Percentiles rank a stretch among this genome's conserved stretches.
Conservation (phyloP, 2,888 invertebrate genomes). For the Aelia acuminata region DNA sequence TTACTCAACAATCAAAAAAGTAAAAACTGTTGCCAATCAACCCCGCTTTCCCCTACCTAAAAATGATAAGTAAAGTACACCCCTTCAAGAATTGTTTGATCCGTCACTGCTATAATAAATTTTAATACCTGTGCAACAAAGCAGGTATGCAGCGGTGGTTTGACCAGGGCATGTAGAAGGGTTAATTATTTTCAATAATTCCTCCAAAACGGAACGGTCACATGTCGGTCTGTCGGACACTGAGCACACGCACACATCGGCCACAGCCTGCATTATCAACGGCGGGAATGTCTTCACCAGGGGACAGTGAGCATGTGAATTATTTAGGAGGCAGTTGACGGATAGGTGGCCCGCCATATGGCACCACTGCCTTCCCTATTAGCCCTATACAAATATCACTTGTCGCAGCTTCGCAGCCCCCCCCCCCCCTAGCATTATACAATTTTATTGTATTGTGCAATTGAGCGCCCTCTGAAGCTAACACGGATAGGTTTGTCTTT, state of each 20-base stretch:
- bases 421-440: too few relatives aligned
- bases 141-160: not conserved
- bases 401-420: not conserved
- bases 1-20: too few relatives aligned
- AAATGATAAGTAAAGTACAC: too few relatives aligned
- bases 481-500: conserved; percentile 17
- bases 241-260: not conserved
- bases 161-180: not conserved
- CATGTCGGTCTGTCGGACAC: not conserved
- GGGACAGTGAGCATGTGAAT: not conserved
- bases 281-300: not conserved
- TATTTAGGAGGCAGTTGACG: conserved; percentile 24
- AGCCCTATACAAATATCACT: conserved; percentile 50
- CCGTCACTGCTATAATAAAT: too few relatives aligned
- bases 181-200: conserved; percentile 4
- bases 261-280: conserved; percentile 16
- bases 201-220: not conserved
- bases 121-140: not conserved
- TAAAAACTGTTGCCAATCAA: too few relatives aligned
- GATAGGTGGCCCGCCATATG: conserved; percentile 24
- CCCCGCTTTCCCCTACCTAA: too few relatives aligned
- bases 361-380: not conserved
- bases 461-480: not conserved
- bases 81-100: too few relatives aligned
- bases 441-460: too few relatives aligned